Evolutionary conservation across 2,797 vertebrate genomes (phyloP).

Genomic region (Enteromius viviparus): DNA sequence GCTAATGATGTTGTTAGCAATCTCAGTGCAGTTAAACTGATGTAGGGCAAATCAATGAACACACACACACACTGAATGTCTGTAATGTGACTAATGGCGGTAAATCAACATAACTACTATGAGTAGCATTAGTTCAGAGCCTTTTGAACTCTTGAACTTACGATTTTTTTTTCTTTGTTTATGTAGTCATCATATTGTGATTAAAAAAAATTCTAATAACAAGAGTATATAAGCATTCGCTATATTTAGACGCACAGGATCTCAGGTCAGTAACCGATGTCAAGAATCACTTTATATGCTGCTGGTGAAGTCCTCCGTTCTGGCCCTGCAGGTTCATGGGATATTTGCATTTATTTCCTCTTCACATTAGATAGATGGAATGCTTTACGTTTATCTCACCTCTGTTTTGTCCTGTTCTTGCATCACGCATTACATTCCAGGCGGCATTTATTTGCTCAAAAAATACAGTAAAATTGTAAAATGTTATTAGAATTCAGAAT

Average conservation of each 20-base stretch:
- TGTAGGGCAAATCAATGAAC: constrained; percentile 26
- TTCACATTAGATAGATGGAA: background rate
- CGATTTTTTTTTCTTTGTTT: background rate
- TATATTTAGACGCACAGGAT: background rate
- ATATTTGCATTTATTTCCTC: background rate
- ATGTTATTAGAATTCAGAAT: background rate
- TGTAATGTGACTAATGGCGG: background rate
- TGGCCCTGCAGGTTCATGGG: background rate
- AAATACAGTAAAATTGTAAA: background rate
- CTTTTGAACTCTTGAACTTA: background rate
- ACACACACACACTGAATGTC: background rate
- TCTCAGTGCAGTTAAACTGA: constrained; percentile 2
- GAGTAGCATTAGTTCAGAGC: background rate
- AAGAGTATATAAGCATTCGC: too few species aligned
- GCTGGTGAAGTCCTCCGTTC: background rate
- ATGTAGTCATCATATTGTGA: background rate
- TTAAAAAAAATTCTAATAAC: background rate
- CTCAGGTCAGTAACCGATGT: background rate
- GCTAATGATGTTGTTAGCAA: constrained; percentile 29
- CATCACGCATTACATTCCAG: background rate
- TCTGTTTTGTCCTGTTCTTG: background rate
- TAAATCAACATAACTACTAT: background rate
- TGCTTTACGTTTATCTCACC: background rate
- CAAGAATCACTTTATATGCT: background rate
- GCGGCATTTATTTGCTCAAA: background rate